Evolutionary conservation across 2,113 vertebrate genomes (phyloP), one percentile per base, ranked within the genome.

Genomic region (Mobula birostris): DNA sequence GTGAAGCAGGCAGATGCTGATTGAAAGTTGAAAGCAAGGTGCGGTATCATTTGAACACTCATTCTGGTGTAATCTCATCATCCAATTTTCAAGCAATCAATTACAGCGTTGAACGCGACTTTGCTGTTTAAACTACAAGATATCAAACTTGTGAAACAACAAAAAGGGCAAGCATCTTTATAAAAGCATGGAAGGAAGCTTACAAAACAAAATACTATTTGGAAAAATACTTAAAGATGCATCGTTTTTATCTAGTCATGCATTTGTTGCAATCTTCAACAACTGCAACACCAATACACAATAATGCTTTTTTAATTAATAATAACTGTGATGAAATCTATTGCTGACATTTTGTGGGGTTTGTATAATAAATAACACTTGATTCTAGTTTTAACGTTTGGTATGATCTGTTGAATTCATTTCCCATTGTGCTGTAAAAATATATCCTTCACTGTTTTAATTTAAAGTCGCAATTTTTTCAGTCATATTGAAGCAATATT

Each of bases 401-500:
- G n/a, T 74, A 70, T 74, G 66, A 63, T 70, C 2, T 83, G 36
- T 83, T 83, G 40, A 70, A 74, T 36, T 24, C 11, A 93, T 40
- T 93, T 93, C 91, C 70, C 91, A 48, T 74, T 32, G 70, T 72
- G 24, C 36, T 76, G 36, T 56, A 76, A 72, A 74, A 93, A 48
- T 48, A 72, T 40, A 93, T 48, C 68, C 36, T 74, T 21, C 5
- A 56, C 68, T 74, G 66, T 93, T 93, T 91, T 93, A 74, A 93
- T 93, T 93, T 93, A 93, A 93, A 93, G 36, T 17, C 66, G 36
- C 66, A 72, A 68, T 91, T 88, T 85, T 92, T 93, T 93, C 70
- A 93, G 72, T 72, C 91, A 40, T 21, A 93, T 56, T 63, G 72
- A 93, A 93, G 68, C 91, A 93, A 76, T 93, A 93, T 93, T 76